Base-by-base conservation (phyloP, 1,140 invertebrate genomes). In the Heterodera schachtii region DNA sequence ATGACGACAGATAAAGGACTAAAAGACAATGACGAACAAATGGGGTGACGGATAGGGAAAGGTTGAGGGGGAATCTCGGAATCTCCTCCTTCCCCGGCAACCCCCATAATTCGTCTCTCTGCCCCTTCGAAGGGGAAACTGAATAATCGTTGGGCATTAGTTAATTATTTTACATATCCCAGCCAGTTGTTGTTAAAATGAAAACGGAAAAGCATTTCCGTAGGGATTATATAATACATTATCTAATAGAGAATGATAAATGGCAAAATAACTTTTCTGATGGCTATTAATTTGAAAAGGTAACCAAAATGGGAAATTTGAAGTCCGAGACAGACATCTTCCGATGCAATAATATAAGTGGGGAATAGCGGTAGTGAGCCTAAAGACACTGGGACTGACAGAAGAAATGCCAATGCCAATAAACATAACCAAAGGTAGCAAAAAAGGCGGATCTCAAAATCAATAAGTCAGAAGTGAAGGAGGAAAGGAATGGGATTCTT, bases 401-500 rank as follows among this genome's bases (percentile, higher is more conserved):
- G 41, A 13, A 71, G 41, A 46, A 71, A 41, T 71, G 69, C 69
- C 69, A 71, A 13, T 71, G 44, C 69, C 69, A 71, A 71, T 71
- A 71, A 71, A 71, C 6, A 11, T 19, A 71, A 71, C 69, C 41
- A n/a, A 71, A 71, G 69, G 69, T 71, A 46, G 16, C 57, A 64
- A 64, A 64, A 52, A 52, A 31, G 69, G 69, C 44, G 69, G 69
- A 71, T 71, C 44, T 13, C 41, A 71, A 71, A 71, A 71, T 71
- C 69, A 41, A 71, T 71, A 71, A 11, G n/a, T 46, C 9, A 71
- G 2, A 46, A 71, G 44, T 41, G 19, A 71, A 46, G 16, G 57
- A 64, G 16, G 5, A 19, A 19, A 64, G 19, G 5, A 5, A 5
- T 19, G 49, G 49, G 57, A 11, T 31, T 31, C 31, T 31, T 5